phyloP scores from a whole-genome alignment of 2,797 vertebrate species.

The Tiaroga cobitis region DNA sequence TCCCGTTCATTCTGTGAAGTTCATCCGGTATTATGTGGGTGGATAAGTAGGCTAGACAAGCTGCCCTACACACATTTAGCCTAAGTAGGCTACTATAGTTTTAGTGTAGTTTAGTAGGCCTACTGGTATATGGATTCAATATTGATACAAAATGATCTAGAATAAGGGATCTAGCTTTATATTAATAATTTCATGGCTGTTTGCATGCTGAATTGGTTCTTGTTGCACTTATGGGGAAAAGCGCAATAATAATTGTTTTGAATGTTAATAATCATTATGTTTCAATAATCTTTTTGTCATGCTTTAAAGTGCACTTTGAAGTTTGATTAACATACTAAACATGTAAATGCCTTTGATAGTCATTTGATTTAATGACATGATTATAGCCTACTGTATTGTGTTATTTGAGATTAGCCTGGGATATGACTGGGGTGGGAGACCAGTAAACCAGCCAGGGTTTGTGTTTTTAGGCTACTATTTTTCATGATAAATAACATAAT shows the following conservation, averaged over 20 bases:
- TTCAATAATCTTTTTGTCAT: neutral
- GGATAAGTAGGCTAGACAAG: neutral
- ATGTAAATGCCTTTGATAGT: too few species aligned
- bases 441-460: too few species aligned
- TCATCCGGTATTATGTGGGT: conserved; percentile 64
- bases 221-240: neutral
- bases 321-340: too few species aligned
- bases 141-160: neutral
- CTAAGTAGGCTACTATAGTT: neutral
- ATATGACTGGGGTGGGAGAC: too few species aligned
- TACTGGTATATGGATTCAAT: neutral
- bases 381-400: too few species aligned
- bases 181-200: neutral
- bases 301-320: neutral
- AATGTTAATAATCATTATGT: neutral
- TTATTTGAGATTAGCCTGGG: too few species aligned
- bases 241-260: neutral
- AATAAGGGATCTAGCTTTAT: neutral
- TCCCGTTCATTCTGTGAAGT: conserved; percentile 67
- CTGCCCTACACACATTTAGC: neutral
- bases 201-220: neutral
- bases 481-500: too few species aligned
- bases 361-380: too few species aligned
- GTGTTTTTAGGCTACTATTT: too few species aligned
- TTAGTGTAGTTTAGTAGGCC: neutral